phyloP scores from a whole-genome alignment of 2,888 invertebrate genomes.

The Ochropleura leucogaster region DNA sequence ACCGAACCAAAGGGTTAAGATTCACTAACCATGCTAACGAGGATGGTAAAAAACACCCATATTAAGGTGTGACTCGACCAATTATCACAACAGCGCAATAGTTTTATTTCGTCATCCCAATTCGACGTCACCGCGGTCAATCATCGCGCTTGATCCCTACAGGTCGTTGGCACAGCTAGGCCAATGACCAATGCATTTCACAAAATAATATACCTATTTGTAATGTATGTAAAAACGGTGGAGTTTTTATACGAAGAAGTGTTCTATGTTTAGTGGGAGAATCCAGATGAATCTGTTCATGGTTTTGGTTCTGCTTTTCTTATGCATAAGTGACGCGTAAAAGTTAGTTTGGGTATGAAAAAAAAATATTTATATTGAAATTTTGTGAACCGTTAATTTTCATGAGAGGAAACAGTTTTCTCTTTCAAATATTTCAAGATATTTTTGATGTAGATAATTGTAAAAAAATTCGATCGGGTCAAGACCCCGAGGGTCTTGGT shows the following conservation, averaged over 20 bases:
- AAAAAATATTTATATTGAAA: background rate
- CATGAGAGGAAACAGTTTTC: background rate
- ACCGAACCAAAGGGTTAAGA: background rate
- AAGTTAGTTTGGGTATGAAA: background rate
- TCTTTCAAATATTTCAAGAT: background rate
- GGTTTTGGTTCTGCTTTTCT: background rate
- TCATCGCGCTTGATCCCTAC: conserved; percentile 72
- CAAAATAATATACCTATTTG: conserved; percentile 50
- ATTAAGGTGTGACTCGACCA: conserved; percentile 15
- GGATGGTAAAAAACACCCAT: background rate
- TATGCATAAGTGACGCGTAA: background rate
- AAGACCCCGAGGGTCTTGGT: too few relatives aligned
- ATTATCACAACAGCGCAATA: conserved; percentile 56
- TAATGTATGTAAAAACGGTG: conserved; percentile 41
- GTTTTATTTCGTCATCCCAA: conserved; percentile 54
- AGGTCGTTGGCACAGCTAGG: conserved; percentile 75
- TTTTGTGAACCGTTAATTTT: background rate
- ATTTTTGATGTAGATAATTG: background rate
- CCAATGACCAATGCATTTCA: conserved; percentile 67
- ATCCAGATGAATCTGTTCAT: conserved; percentile 1
- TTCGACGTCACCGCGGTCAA: conserved; percentile 64
- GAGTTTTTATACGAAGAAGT: conserved; percentile 39
- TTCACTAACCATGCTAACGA: background rate
- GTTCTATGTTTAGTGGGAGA: conserved; percentile 6
- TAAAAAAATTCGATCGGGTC: too few relatives aligned